phyloP scores from a whole-genome alignment of 2,113 vertebrate genomes.

The Charadrius vociferus region DNA sequence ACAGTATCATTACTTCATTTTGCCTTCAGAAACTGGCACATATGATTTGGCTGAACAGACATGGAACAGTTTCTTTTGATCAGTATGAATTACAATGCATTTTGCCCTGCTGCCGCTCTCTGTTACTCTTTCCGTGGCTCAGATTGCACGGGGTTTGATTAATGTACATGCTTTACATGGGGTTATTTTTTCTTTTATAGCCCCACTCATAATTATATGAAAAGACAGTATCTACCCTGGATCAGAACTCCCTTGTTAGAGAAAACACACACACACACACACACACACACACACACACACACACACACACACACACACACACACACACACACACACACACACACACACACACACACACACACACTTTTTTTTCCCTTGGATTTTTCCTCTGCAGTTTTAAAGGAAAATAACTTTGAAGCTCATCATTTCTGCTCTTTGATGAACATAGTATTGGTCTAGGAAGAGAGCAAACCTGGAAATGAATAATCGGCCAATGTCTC shows the following conservation, averaged over 20 bases:
- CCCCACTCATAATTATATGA: neutral
- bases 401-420: neutral
- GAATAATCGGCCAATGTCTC: neutral
- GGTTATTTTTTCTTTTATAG: neutral
- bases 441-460: neutral
- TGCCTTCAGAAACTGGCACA: neutral
- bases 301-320: neutral
- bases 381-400: neutral
- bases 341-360: no score
- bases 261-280: neutral
- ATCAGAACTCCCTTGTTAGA: neutral
- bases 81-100: neutral
- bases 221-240: neutral
- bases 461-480: neutral
- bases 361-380: neutral
- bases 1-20: neutral
- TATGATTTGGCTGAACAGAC: neutral
- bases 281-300: neutral
- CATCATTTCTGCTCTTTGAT: neutral
- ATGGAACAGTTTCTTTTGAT: neutral
- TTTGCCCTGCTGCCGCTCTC: neutral
- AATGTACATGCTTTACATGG: neutral
- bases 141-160: neutral
- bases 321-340: neutral
- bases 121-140: neutral